Conservation (phyloP, 2,797 vertebrate genomes). For the Hapalemur alaotrensis region DNA sequence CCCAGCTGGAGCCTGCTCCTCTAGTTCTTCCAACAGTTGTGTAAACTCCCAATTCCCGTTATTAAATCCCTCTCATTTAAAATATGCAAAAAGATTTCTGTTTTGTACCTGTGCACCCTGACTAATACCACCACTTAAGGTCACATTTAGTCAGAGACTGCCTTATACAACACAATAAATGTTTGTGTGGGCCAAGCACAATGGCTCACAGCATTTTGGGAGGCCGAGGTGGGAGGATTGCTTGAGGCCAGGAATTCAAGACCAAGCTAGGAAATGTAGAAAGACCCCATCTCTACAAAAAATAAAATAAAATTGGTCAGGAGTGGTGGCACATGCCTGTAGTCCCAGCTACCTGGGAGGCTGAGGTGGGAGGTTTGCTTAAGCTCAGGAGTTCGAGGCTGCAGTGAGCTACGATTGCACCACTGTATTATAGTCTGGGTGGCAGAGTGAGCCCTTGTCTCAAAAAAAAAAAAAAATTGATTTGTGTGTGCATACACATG, state of each 20-base stretch:
- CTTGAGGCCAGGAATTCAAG: neutral
- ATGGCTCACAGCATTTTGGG: neutral
- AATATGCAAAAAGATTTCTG: neutral
- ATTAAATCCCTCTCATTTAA: neutral
- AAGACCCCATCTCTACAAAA: neutral
- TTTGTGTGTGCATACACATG: neutral
- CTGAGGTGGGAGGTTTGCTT: neutral
- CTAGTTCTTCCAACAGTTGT: neutral
- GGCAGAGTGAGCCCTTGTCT: neutral
- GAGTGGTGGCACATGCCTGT: neutral
- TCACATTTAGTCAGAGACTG: neutral
- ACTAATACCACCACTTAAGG: neutral
- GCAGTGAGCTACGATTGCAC: neutral
- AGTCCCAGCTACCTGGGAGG: neutral
- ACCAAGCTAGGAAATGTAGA: neutral
- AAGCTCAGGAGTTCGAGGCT: too few relatives aligned
- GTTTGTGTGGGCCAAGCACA: too few relatives aligned
- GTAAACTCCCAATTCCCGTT: neutral
- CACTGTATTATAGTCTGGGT: neutral
- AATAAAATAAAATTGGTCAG: neutral
- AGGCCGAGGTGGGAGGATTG: neutral
- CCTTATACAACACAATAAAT: neutral
- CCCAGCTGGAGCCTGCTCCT: neutral
- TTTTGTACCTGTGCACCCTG: neutral
- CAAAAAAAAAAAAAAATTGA: neutral